phyloP scores from a whole-genome alignment of 2,888 invertebrate species.

The Poecilus cupreus region DNA sequence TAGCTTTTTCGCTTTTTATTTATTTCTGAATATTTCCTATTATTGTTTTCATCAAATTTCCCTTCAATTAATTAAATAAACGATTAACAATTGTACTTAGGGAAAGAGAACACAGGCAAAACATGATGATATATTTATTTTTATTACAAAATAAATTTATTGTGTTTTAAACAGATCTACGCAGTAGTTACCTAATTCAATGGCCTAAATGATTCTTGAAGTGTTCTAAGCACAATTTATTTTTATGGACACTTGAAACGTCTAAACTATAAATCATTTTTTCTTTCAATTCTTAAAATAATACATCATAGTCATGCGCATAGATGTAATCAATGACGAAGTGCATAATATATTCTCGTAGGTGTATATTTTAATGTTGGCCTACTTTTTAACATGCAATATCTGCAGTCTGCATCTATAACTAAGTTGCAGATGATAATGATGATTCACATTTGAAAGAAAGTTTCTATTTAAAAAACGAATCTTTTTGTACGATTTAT shows the following conservation, averaged over 20 bases:
- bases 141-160: neutral
- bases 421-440: too few species aligned
- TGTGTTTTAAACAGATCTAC: neutral
- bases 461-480: too few species aligned
- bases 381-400: conserved; percentile 1
- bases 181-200: conserved; percentile 1
- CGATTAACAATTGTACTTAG: too few species aligned
- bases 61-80: too few species aligned
- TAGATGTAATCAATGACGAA: conserved; percentile 17
- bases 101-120: too few species aligned
- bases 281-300: neutral
- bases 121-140: too few species aligned
- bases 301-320: conserved; percentile 6
- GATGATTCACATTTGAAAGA: too few species aligned
- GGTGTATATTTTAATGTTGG: conserved; percentile 9
- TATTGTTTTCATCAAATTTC: too few species aligned
- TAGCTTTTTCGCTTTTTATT: too few species aligned
- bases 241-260: neutral
- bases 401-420: too few species aligned
- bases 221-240: neutral
- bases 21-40: too few species aligned
- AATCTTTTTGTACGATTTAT: too few species aligned
- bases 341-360: conserved; percentile 10
- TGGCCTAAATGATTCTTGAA: neutral
- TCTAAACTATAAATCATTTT: conserved; percentile 1